Evolutionary conservation across 1,140 invertebrate species (phyloP), one percentile per base, ranked within the genome.

Genomic region (Sarcophaga bullata): DNA sequence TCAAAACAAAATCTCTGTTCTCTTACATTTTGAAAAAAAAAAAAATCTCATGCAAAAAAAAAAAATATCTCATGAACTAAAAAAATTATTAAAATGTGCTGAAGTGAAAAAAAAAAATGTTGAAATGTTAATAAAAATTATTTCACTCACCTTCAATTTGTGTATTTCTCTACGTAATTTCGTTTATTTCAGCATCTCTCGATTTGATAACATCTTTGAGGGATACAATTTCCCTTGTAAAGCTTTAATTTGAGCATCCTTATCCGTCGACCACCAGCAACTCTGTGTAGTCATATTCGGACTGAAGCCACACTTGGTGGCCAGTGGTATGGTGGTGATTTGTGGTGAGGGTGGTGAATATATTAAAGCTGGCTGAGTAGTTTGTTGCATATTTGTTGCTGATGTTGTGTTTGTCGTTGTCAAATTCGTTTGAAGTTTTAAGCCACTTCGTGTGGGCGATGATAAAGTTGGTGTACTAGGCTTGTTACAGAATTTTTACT

Each of bases 151-250:
- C 84, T 84, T 84, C 46, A 84, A 73, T 47, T 84, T 84, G 49
- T 84, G 82, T 81, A 84, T 83, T 73, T 84, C 84, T 19, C 84
- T 75, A 37, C 81, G 47, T 17, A 84, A 37, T 49, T 84, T 83
- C 0, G 72, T 50, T n/a, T 11, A 84, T 83, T 76, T 84, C 84
- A 19, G 82, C 80, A 82, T 84, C 82, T 13, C 81, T 37, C 13
- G 81, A 62, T 25, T 81, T 83, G 37, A 84, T 83, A 3, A 83
- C 81, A 78, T 83, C 82, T n/a, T 84, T 84, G 11, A 85, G 73
- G 7, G 82, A 80, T 3, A 80, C 82, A 25, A 85, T 82, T 72
- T 85, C 82, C 81, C 83, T 1, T 83, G 50, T 37, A 84, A 50
- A n/a, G 49, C 68, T 46, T 84, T 82, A 10, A 84, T 84, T 73